Evolutionary conservation across 2,113 vertebrate species (phyloP), one percentile per base, ranked within the genome.

Genomic region (Nannospalax galili): DNA sequence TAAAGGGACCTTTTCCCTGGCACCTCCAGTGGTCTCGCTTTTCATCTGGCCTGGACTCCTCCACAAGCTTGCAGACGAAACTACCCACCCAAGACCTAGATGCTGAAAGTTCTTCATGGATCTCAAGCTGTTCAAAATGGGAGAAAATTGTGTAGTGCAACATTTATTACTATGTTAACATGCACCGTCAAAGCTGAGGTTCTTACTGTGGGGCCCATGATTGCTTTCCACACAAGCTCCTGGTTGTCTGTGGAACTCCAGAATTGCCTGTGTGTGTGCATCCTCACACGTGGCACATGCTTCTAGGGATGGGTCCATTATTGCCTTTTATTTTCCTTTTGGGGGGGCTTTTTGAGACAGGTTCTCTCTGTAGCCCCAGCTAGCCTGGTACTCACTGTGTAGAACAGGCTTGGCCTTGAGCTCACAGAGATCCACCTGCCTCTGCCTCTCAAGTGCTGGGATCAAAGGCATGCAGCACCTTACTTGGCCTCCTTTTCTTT

Each of bases 271-370:
- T 22, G 24, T 79, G 70, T 11, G n/a, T 20, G 11, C 62, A 10
- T 3, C 37, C 62, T 69, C 15, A 3, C 14, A 22, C 70, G 28
- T 22, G 16, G 9, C 3, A 0, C 5, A 1, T 42, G 17, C 64
- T 7, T 56, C 37, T 22, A 40, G 28, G 16, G 32, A 22, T 60
- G 12, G 30, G 37, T 67, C 10, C 17, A 19, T 15, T 58, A 0
- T 19, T 64, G 65, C 26, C 75, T 72, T 88, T 48, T 77, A 10
- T 24, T 58, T n/a, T 30, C 40, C 19, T 45, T 32, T 9, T n/a
- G n/a, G n/a, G n/a, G n/a, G n/a, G n/a, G n/a, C n/a, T n/a, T n/a
- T n/a, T n/a, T n/a, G n/a, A n/a, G n/a, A n/a, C n/a, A n/a, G n/a
- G n/a, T n/a, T n/a, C n/a, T n/a, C n/a, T n/a, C n/a, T n/a, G n/a